Conservation (phyloP, 2,888 invertebrate species). For the Panorpa germanica region DNA sequence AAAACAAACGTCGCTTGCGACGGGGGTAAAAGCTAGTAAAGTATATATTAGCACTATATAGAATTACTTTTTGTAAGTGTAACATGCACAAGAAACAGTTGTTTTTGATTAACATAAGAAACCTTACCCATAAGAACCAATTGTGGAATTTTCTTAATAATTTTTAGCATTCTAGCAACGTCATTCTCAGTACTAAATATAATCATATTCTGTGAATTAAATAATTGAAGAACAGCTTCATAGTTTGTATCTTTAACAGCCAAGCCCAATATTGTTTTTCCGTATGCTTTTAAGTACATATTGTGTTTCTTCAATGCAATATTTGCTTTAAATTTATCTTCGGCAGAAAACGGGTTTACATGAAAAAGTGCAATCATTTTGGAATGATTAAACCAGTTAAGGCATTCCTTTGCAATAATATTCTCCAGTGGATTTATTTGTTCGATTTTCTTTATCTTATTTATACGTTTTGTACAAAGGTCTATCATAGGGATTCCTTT, state of each 20-base stretch:
- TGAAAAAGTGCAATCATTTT: conserved; percentile 55
- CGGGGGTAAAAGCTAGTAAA: too few species aligned
- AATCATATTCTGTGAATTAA: conserved; percentile 39
- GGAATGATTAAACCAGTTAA: conserved; percentile 49
- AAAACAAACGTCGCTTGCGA: too few species aligned
- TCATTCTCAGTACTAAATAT: conserved; percentile 52
- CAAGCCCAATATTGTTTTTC: conserved; percentile 38
- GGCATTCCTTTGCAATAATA: conserved; percentile 51
- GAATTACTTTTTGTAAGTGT: too few species aligned
- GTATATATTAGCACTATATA: too few species aligned
- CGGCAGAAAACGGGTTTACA: conserved; percentile 45
- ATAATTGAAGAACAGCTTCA: conserved; percentile 42
- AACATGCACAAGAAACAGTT: too few species aligned
- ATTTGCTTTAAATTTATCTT: conserved; percentile 41
- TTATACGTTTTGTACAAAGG: conserved; percentile 28
- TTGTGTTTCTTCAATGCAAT: conserved; percentile 41
- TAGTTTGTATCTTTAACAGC: conserved; percentile 49
- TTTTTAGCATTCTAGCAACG: conserved; percentile 37
- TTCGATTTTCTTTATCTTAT: conserved; percentile 23
- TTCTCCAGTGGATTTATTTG: conserved; percentile 56
- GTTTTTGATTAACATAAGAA: too few species aligned
- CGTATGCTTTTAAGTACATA: conserved; percentile 49
- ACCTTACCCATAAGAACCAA: conserved; percentile 52
- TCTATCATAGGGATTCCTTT: conserved; percentile 25
- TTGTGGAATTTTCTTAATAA: conserved; percentile 50